Evolutionary conservation across 1,140 invertebrate species (phyloP).

Genomic region (Drosophila cardini): DNA sequence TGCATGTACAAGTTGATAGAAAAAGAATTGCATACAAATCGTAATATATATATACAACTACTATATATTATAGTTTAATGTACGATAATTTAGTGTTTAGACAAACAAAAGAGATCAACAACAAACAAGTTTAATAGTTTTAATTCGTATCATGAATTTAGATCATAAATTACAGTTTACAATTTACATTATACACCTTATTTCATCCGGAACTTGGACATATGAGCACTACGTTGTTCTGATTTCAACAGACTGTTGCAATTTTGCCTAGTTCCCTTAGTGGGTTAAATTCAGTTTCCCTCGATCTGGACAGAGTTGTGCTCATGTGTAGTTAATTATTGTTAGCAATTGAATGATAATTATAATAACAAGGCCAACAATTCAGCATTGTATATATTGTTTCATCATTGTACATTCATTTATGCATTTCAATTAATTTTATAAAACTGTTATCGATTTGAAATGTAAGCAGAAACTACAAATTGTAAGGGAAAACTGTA

Average conservation of each 20-base stretch:
- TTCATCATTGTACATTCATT: constrained; percentile 60
- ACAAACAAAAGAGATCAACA: constrained; percentile 1
- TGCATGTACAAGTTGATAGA: constrained; percentile 15
- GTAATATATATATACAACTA: constrained; percentile 37
- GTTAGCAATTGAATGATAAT: constrained; percentile 15
- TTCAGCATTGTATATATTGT: constrained; percentile 57
- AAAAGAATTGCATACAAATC: constrained; percentile 42
- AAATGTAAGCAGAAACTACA: constrained; percentile 41
- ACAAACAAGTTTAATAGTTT: constrained; percentile 39
- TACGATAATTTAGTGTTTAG: constrained; percentile 58
- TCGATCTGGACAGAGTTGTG: constrained; percentile 40
- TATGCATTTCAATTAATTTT: constrained; percentile 57
- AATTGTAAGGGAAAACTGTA: constrained; percentile 61
- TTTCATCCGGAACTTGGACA: neutral
- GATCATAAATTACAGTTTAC: constrained; percentile 9
- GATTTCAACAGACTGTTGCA: constrained; percentile 66
- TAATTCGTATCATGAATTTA: constrained; percentile 38
- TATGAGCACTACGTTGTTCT: constrained; percentile 46
- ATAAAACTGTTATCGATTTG: constrained; percentile 65
- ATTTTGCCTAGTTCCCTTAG: constrained; percentile 81
- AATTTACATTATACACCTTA: constrained; percentile 4
- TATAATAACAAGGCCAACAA: constrained; percentile 43
- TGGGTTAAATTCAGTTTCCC: constrained; percentile 77
- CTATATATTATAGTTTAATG: constrained; percentile 36
- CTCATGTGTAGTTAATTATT: constrained; percentile 44